Conservation (phyloP, 2,888 invertebrate genomes). For the Andrena chrysosceles region DNA sequence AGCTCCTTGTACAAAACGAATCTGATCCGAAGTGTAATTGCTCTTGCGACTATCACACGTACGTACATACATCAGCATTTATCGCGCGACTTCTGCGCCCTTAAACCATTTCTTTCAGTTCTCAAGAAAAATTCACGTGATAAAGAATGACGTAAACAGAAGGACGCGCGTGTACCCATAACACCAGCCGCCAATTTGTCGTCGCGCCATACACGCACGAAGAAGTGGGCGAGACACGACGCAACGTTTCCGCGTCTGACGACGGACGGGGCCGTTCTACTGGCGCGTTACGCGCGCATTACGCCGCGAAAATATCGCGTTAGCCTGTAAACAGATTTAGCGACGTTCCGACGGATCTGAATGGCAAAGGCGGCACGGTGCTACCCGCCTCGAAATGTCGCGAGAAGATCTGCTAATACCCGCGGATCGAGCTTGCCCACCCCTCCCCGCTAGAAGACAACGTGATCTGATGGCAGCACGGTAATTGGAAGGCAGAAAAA, state of each 20-base stretch:
- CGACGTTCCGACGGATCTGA: conserved; percentile 35
- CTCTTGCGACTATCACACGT: too few relatives aligned
- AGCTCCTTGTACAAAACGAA: too few relatives aligned
- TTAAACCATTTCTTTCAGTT: too few relatives aligned
- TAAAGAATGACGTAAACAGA: too few relatives aligned
- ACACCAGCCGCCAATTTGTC: too few relatives aligned
- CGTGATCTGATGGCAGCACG: conserved; percentile 65
- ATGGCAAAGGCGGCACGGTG: conserved; percentile 33
- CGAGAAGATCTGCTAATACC: conserved; percentile 49
- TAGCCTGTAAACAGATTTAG: conserved; percentile 47
- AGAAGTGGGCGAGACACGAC: background rate
- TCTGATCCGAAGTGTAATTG: too few relatives aligned
- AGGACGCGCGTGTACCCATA: too few relatives aligned
- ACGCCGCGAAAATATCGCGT: conserved; percentile 36
- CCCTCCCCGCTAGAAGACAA: conserved; percentile 44
- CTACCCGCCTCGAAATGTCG: conserved; percentile 35
- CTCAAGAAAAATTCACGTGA: too few relatives aligned
- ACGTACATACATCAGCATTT: too few relatives aligned
- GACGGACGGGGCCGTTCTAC: conserved; percentile 27
- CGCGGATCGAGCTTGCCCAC: conserved; percentile 30
- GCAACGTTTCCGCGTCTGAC: conserved; percentile 34
- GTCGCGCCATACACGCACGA: background rate
- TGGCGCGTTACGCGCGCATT: conserved; percentile 24
- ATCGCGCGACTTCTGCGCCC: too few relatives aligned
- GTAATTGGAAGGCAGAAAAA: conserved; percentile 70